Evolutionary conservation across 2,113 vertebrate genomes (phyloP).

Genomic region (Paraplagusia blochii): DNA sequence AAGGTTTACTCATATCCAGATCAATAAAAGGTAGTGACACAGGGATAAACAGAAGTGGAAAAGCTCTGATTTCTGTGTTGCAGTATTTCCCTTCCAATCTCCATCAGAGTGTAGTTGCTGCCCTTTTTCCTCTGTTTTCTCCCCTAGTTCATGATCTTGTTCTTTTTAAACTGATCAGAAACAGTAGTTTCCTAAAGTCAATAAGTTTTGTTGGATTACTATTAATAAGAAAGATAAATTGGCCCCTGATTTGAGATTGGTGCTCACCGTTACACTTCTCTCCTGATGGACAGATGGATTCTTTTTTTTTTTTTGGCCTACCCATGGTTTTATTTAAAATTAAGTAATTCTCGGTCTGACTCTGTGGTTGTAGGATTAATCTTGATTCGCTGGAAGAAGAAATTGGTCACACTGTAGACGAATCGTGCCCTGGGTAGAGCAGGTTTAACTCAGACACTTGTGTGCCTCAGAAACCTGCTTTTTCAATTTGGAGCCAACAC

Average conservation of each 20-base stretch:
- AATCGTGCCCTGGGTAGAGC: slow-evolving; percentile 25
- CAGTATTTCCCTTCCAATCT: slow-evolving; percentile 1
- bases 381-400: slow-evolving; percentile 11
- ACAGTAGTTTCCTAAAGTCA: background rate
- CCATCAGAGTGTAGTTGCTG: slow-evolving; percentile 1
- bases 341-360: background rate
- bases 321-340: slow-evolving; percentile 12
- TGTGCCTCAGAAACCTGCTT: slow-evolving; percentile 11
- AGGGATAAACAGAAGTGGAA: slow-evolving; percentile 27
- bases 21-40: slow-evolving; percentile 35
- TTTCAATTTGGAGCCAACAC: slow-evolving; percentile 14
- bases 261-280: slow-evolving; percentile 18
- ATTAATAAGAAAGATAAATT: slow-evolving; percentile 33
- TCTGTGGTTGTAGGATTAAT: slow-evolving; percentile 34
- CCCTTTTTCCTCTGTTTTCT: slow-evolving; percentile 10
- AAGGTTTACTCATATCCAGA: slow-evolving; percentile 12
- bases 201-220: slow-evolving; percentile 24
- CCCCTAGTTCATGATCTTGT: slow-evolving; percentile 1
- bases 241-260: slow-evolving; percentile 16
- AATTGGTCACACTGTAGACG: slow-evolving; percentile 34
- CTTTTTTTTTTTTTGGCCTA: background rate
- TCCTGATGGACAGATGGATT: slow-evolving; percentile 13
- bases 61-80: slow-evolving; percentile 16
- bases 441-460: slow-evolving; percentile 6
- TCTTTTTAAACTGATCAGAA: slow-evolving; percentile 5